Evolutionary conservation across 2,888 invertebrate genomes (phyloP), one percentile per base, ranked within the genome.

Genomic region (Drosophila subquinaria): DNA sequence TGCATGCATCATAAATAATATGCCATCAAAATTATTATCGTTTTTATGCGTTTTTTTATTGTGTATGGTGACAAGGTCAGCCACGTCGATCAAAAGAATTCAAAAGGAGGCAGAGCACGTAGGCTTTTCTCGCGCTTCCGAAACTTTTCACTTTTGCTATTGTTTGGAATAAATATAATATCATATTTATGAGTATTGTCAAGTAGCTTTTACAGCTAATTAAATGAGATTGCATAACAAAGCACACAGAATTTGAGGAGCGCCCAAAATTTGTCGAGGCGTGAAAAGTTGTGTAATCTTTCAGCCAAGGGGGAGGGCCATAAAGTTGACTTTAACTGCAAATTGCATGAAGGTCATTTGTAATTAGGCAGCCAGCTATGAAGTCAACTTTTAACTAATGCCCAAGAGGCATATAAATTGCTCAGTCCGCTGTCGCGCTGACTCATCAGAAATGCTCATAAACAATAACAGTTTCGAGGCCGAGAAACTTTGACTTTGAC

Each of bases 211-310:
- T 9, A 33, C 8, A 42, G 43, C 56, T 60, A 35, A 48, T 55
- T 43, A 59, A 48, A 56, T 69, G 53, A 45, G 51, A 59, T 62
- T 82, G 76, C 69, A 73, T 81, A 81, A 79, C 48, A 20, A 38
- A 36, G 51, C 57, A 51, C 50, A 40, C 59, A 74, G 79, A 71
- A 71, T 74, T 57, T 61, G 67, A 51, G 72, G 64, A 69, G 86
- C 73, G 62, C 82, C 82, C 76, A 76, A 78, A 78, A 88, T 79
- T 74, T 81, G 73, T 69, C 83, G 83, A 81, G 88, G 79, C 88
- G 86, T 85, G 73, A 88, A 84, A 69, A 53, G 68, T 82, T 85
- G 65, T 81, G 81, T 69, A 81, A 81, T 62, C 55, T 73, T 55
- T 69, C 43, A 27, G 20, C 36, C 13, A 3, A 8, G 47, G 33